Conservation (phyloP, 2,113 vertebrate genomes). For the Smithornis capensis region DNA sequence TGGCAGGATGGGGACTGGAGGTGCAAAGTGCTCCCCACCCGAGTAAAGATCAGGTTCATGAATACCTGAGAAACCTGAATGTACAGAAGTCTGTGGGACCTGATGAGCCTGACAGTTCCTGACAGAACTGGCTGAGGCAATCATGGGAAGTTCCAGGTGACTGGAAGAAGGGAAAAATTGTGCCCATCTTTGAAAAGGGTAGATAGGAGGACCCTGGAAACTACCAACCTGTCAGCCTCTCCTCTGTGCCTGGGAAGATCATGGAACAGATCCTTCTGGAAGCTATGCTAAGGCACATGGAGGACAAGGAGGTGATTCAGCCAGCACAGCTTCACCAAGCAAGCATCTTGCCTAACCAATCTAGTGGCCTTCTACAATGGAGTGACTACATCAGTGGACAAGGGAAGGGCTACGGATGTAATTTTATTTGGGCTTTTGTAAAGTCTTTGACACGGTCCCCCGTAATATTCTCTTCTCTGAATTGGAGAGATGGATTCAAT, state of each 20-base stretch:
- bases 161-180: not conserved
- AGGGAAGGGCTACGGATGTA: no score
- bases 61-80: no score
- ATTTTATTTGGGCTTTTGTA: not conserved
- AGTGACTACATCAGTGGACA: not conserved
- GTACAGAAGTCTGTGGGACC: no score
- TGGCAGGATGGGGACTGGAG: no score
- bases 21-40: no score
- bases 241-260: not conserved
- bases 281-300: not conserved
- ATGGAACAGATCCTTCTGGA: not conserved
- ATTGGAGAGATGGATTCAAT: no score
- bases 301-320: not conserved
- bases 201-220: not conserved
- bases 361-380: not conserved
- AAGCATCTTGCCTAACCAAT: not conserved
- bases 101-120: not conserved
- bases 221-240: not conserved
- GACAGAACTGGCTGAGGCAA: not conserved
- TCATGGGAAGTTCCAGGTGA: not conserved
- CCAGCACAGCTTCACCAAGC: not conserved
- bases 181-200: no score
- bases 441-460: not conserved
- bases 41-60: no score
- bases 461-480: not conserved